These are phyloP conservation scores for Nomada ferruginata DNA, from an alignment of 2,888 invertebrate species.

Conservation along the genomic window DNA sequence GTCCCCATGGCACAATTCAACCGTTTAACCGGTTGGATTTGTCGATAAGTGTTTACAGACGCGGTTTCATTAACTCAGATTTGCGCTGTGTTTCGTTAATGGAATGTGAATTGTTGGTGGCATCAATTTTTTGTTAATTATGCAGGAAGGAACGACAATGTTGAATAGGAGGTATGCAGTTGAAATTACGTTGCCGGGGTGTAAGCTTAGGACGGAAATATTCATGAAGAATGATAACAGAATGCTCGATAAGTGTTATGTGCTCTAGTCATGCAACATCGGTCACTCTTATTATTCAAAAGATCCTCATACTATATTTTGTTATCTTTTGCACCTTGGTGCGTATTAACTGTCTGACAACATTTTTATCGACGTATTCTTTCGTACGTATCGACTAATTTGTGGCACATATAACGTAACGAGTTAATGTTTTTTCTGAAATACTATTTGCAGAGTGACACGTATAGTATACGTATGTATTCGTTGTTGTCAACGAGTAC, in stretches of 20 bases:
- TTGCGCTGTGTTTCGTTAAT: constrained; percentile 16
- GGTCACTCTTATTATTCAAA: constrained; percentile 4
- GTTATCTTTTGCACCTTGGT: not conserved
- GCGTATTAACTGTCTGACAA: not conserved
- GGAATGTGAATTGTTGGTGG: constrained; percentile 26
- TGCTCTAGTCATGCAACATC: constrained; percentile 23
- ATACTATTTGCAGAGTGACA: no score
- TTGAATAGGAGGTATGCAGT: not conserved
- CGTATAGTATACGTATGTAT: no score
- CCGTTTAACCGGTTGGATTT: not conserved
- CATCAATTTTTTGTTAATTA: constrained; percentile 22
- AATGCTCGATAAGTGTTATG: constrained; percentile 34
- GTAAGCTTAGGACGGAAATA: constrained; percentile 22
- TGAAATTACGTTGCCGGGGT: constrained; percentile 16
- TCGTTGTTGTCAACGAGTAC: no score
- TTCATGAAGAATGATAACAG: constrained; percentile 40
- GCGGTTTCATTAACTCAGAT: not conserved
- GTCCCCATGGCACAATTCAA: no score
- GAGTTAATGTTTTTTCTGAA: no score
- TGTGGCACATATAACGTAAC: no score
- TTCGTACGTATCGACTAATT: no score
- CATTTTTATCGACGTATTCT: not conserved
- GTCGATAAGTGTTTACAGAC: not conserved
- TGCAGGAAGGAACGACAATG: not conserved
- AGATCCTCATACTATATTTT: not conserved